Conservation (phyloP, 2,888 invertebrate species). For the Tetrapedia diversipes region DNA sequence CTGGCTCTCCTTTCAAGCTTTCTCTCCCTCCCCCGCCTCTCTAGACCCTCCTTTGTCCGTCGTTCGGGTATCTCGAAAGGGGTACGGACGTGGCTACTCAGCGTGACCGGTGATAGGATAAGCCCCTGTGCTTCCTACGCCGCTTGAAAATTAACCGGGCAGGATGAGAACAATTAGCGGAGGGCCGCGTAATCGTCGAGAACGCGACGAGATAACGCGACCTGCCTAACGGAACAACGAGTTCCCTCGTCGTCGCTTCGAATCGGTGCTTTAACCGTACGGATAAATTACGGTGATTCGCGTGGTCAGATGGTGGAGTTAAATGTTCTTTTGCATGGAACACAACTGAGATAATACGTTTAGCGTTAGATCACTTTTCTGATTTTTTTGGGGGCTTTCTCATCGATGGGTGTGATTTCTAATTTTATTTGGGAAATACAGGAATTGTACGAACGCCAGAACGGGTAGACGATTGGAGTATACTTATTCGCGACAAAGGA, state of each 20-base stretch:
- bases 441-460: too few relatives aligned
- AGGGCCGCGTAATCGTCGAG: constrained; percentile 43
- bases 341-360: too few relatives aligned
- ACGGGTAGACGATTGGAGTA: too few relatives aligned
- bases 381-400: too few relatives aligned
- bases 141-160: constrained; percentile 73
- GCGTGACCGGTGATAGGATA: constrained; percentile 78
- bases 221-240: constrained; percentile 31
- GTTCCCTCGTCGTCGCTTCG: not conserved
- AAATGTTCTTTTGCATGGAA: not conserved
- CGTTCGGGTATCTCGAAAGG: constrained; percentile 41
- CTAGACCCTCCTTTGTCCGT: not conserved
- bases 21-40: too few relatives aligned
- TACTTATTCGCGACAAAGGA: too few relatives aligned
- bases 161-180: constrained; percentile 75
- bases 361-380: too few relatives aligned
- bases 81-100: constrained; percentile 70
- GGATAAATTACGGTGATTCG: too few relatives aligned
- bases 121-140: constrained; percentile 76
- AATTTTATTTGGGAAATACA: too few relatives aligned
- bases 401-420: too few relatives aligned
- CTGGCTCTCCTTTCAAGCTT: constrained; percentile 60
- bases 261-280: not conserved
- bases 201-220: constrained; percentile 47
- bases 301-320: too few relatives aligned